Evolutionary conservation across 2,113 vertebrate species (phyloP), one percentile per base, ranked within the genome.

Genomic region (Emydura subglobosa): DNA sequence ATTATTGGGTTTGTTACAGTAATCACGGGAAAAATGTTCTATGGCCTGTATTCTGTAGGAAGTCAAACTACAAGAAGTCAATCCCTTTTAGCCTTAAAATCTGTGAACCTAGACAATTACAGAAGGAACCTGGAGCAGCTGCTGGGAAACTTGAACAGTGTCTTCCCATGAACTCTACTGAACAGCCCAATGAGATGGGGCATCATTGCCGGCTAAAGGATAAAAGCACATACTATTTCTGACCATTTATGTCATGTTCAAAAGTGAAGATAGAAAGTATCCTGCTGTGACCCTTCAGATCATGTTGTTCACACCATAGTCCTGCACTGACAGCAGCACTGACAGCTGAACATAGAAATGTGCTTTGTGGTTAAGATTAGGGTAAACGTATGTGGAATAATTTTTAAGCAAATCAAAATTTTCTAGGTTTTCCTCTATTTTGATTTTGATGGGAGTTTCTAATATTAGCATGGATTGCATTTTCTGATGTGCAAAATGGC

Each of bases 221-320:
- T 84, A 10, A 90, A 92, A 93, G 4, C 19, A 31, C 19, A 74
- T 4, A 57, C 76, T 59, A 65, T 5, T 89, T 90, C 80, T 96
- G 31, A 92, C 53, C 9, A n/a, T n/a, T 17, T 17, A 51, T 44
- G 7, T 21, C 82, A 53, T 5, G 72, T 61, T 88, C 53, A 85
- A 78, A 90, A 9, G 19, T 81, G 44, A 95, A 49, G 42, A 55
- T 80, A 72, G 82, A 49, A 12, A 3, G 55, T n/a, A 83, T 83
- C 24, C 17, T 51, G 24, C 5, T 13, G 29, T 90, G 50, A 57
- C n/a, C 1, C 10, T 92, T 86, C 65, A 19, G 76, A 90, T 90
- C 51, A 34, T 29, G 5, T 12, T 87, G 2, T 0, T 3, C 3
- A 4, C 61, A n/a, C 31, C 31, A 68, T 9, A 78, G 16, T 82